phyloP scores from a whole-genome alignment of 2,797 vertebrate species.

The Notolabrus celidotus region DNA sequence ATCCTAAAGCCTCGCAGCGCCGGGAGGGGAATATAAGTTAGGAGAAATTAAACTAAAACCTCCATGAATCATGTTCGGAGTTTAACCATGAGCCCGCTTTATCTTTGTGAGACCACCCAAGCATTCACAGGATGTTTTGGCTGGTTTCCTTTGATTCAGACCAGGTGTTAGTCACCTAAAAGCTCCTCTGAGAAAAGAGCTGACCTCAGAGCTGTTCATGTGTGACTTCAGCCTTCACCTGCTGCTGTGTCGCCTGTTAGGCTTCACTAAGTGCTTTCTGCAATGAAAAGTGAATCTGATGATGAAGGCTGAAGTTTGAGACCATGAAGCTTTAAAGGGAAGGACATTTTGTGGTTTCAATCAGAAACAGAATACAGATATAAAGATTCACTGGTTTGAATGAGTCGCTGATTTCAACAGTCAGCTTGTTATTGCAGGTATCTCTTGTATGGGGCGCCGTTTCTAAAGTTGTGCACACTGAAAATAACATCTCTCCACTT shows the following conservation, averaged over 20 bases:
- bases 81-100: neutral
- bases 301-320: neutral
- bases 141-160: neutral
- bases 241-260: neutral
- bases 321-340: no score
- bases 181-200: neutral
- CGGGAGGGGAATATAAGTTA: neutral
- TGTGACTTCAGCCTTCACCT: neutral
- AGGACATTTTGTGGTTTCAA: no score
- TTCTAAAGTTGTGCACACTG: no score
- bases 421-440: no score
- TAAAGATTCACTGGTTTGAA: no score
- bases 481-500: no score
- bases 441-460: no score
- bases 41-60: neutral
- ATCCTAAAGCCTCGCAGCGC: neutral
- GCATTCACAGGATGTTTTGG: neutral
- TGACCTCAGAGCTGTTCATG: neutral
- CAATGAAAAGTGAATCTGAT: neutral
- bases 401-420: no score
- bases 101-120: neutral
- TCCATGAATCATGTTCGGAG: neutral
- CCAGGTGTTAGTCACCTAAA: neutral
- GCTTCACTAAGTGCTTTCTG: neutral
- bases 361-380: no score